phyloP scores from a whole-genome alignment of 1,140 invertebrate species.

The Procambarus clarkii region DNA sequence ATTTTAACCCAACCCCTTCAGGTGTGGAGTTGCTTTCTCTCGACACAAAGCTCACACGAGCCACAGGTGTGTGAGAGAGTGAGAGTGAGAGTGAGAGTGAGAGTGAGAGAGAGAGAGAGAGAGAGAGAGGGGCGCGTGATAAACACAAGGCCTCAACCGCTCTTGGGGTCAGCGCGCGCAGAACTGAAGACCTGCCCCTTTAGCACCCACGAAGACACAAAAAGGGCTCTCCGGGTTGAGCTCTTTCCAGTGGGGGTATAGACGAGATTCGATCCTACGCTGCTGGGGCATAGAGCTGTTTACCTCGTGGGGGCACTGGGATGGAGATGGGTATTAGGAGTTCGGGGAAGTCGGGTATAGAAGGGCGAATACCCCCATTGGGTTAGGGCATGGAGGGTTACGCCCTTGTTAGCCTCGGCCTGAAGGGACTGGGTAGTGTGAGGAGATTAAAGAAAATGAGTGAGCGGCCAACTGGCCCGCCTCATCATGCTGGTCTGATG shows the following conservation, averaged over 20 bases:
- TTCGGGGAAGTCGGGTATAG: background rate
- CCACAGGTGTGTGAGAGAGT: too few species aligned
- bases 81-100: too few species aligned
- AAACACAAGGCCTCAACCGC: slow-evolving; percentile 20
- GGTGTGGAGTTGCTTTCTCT: too few species aligned
- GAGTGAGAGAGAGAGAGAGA: too few species aligned
- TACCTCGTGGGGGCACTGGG: background rate
- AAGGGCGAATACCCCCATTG: background rate
- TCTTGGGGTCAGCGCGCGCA: background rate
- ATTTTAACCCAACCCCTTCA: too few species aligned
- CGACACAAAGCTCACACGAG: too few species aligned
- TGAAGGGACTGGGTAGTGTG: slow-evolving; percentile 55
- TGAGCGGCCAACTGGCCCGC: slow-evolving; percentile 41
- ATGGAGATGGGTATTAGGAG: background rate
- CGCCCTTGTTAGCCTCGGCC: background rate
- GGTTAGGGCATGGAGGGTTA: background rate
- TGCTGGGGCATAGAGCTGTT: too few species aligned
- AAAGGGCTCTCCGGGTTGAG: background rate
- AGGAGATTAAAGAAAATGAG: slow-evolving; percentile 68
- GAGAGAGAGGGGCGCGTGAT: slow-evolving; percentile 40
- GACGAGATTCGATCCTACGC: too few species aligned
- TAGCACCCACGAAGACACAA: background rate
- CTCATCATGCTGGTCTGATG: slow-evolving; percentile 64
- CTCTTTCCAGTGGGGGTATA: too few species aligned
- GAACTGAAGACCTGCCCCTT: background rate